Conservation (phyloP, 2,113 vertebrate species). For the Sebastes fasciatus region DNA sequence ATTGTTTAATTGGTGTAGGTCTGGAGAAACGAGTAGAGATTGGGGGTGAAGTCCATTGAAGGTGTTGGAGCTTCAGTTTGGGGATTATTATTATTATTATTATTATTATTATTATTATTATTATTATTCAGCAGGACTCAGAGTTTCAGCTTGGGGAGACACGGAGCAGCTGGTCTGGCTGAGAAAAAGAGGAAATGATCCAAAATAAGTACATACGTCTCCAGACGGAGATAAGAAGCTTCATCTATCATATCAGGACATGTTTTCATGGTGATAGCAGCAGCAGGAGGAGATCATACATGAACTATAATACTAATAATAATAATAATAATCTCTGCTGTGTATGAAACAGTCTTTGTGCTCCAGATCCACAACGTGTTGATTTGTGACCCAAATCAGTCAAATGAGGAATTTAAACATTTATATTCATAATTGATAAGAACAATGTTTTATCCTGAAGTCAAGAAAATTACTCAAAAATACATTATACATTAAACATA, state of each 20-base stretch:
- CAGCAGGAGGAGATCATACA: neutral
- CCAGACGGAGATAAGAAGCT: constrained; percentile 1
- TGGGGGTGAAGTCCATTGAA: neutral
- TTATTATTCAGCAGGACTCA: neutral
- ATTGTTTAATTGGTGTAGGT: neutral
- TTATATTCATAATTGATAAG: neutral
- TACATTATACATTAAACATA: no score
- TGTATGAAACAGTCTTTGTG: neutral
- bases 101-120: no score
- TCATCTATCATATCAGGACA: neutral
- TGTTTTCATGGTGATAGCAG: neutral
- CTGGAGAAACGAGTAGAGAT: no score
- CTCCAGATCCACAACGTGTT: neutral
- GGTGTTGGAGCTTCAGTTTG: neutral
- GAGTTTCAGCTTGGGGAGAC: neutral
- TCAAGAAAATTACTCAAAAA: neutral
- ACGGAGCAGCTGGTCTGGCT: constrained; percentile 6
- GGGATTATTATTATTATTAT: no score
- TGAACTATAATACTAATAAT: neutral
- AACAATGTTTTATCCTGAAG: neutral
- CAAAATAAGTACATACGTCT: constrained; percentile 18
- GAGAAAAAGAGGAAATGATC: constrained; percentile 21
- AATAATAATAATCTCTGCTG: no score
- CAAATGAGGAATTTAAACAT: neutral
- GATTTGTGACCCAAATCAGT: neutral